Base-by-base conservation (phyloP, 2,113 vertebrate genomes). In the Notechis scutatus region DNA sequence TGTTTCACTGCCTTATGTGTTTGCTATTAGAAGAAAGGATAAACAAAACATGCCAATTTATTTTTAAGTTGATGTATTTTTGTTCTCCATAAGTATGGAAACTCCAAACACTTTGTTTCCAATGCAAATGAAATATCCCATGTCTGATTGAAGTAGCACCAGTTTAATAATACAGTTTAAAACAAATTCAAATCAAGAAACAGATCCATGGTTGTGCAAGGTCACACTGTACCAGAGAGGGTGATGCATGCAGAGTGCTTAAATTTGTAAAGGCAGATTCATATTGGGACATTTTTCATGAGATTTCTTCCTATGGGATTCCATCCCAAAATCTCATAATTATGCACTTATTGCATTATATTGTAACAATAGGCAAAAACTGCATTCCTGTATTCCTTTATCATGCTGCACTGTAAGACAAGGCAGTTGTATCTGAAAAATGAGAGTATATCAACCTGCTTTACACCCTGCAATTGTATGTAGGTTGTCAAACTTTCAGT, bases 401-500 rank as follows among this genome's bases (percentile, higher is more conserved):
- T 14, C 21, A 18, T 7, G 11, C 6, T 50, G 23, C 9, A n/a
- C 3, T 45, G 0, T 14, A 59, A 92, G 18, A 92, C 56, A 87
- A 45, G 61, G 5, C 85, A 34, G 55, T 92, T 20, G 87, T 45
- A 85, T 87, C 42, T 92, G 29, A 87, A 81, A 81, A 92, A 92
- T 11, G 24, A 34, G 34, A 50, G 7, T 87, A 47, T n/a, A 45
- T 45, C 69, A 56, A 64, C 26, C 45, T 52, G 29, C 61, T 87
- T 59, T 47, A 29, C 15, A 81, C 7, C 87, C 12, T 61, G 34
- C 91, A 34, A 21, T 24, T 20, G 12, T 64, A 61, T 12, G 34
- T 87, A 24, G 42, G 56, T 45, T 92, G 91, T 87, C 85, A 92
- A 47, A 47, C n/a, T 87, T 56, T 92, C 85, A 92, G 15, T 87